Percentiles rank a stretch among this genome's conserved stretches.
phyloP scores from a whole-genome alignment of 2,888 invertebrate genomes.

The Sycophila texana region DNA sequence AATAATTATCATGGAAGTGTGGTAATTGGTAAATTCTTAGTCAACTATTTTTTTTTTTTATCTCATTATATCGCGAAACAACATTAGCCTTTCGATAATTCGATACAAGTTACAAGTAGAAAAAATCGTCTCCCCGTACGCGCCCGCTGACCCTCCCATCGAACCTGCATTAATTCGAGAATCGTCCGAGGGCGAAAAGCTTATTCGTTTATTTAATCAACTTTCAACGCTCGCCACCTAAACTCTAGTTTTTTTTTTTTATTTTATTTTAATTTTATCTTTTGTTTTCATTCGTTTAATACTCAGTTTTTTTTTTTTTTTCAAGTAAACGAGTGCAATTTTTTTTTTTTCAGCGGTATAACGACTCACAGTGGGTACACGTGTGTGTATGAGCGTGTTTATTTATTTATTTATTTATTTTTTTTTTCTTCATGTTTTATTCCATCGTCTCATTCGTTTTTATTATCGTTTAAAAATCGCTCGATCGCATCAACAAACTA shows the following conservation, averaged over 20 bases:
- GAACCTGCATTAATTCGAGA: conserved; percentile 10
- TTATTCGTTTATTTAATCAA: conserved; percentile 18
- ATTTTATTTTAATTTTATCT: background rate
- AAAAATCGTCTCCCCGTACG: conserved; percentile 24
- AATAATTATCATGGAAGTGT: conserved; percentile 53
- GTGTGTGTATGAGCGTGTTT: background rate
- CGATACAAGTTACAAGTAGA: conserved; percentile 49
- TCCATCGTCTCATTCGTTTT: background rate
- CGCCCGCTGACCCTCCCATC: background rate
- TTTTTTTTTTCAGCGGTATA: background rate
- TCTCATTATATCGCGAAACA: conserved; percentile 34
- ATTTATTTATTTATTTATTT: background rate
- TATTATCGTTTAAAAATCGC: conserved; percentile 41
- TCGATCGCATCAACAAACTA: conserved; percentile 44
- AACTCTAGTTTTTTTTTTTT: background rate
- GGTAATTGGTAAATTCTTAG: conserved; percentile 52
- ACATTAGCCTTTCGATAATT: conserved; percentile 46
- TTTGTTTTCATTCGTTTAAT: background rate
- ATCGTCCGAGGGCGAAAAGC: conserved; percentile 38
- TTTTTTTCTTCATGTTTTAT: background rate
- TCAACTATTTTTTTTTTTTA: conserved; percentile 3
- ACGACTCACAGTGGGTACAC: too few relatives aligned
- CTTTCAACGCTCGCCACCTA: conserved; percentile 17
- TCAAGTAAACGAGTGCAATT: conserved; percentile 45
- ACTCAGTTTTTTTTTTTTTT: background rate